Evolutionary conservation across 1,140 invertebrate species (phyloP), one percentile per base, ranked within the genome.

Genomic region (Rhopalosiphum maidis): DNA sequence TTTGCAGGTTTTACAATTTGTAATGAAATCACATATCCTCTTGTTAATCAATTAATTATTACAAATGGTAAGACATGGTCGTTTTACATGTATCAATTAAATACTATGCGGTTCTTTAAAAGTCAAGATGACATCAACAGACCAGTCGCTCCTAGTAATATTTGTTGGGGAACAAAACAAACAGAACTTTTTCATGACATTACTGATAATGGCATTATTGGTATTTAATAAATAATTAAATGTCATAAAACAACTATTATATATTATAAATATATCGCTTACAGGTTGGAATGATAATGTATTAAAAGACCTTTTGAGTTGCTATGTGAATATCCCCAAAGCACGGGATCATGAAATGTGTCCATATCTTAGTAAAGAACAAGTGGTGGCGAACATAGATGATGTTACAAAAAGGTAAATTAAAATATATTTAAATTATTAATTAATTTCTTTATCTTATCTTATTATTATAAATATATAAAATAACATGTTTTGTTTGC

Each of bases 1-100:
- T 68, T n/a, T 68, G 60, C 94, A 97, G 97, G 98, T 87, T 99
- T 99, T 95, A 97, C 97, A 90, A 97, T 97, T 15, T 98, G 96
- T 94, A 97, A 98, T 94, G 98, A 99, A 93, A 94, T 99, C 15
- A 98, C 97, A 1, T 99, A 99, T 95, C 98, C 98, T 25, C 95
- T 99, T 51, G 96, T 97, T 15, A 97, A 97, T 54, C 98, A 99
- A 96, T 97, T 97, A 8, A 95, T 99, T 87, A 96, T 98, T 48
- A 98, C 98, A 6, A 97, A 99, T 96, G 98, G 98, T 0, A 96
- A 97, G 94, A 95, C 96, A 1, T 98, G 97, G 96, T 97, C 97
- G 6, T 98, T 99, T 94, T 98, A 97, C 95, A 96, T 96, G 18
- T 99, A 99, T 95, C 98, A 99, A 95, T 94, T 99, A 48, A 99